A percentile compares a stretch with the other conserved stretches of the same genome.
phyloP scores from a whole-genome alignment of 2,888 invertebrate species.

The Drosophila mettleri region DNA sequence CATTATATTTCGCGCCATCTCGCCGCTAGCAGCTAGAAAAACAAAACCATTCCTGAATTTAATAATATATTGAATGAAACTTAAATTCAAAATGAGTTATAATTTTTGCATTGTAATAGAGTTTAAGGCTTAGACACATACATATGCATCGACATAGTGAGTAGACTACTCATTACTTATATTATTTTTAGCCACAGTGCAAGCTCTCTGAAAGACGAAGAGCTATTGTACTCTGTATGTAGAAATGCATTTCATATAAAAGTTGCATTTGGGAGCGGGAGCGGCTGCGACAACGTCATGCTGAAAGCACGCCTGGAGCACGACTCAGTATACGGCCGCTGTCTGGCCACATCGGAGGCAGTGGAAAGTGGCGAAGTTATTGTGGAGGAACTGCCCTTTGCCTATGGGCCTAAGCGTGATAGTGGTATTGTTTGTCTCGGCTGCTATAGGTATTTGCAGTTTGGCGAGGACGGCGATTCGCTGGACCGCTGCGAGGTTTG shows the following conservation, averaged over 20 bases:
- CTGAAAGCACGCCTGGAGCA: constrained; percentile 80
- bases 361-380: constrained; percentile 90
- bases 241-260: constrained; percentile 30
- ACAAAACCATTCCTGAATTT: background rate
- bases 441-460: constrained; percentile 88
- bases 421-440: constrained; percentile 90
- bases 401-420: constrained; percentile 91
- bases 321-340: constrained; percentile 89
- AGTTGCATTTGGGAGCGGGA: constrained; percentile 30
- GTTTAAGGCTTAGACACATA: background rate
- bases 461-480: constrained; percentile 83
- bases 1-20: constrained; percentile 2
- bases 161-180: background rate
- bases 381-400: constrained; percentile 90
- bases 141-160: background rate
- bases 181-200: constrained; percentile 38
- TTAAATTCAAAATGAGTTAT: background rate
- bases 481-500: constrained; percentile 89
- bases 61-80: background rate
- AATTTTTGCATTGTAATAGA: background rate
- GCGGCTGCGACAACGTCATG: constrained; percentile 63
- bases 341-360: constrained; percentile 88
- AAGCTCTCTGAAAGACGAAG: constrained; percentile 19
- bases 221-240: constrained; percentile 13
- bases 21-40: background rate